Conservation (phyloP, 53 echinoderm and acorn worm genomes). For the Echinarachnius parma region DNA sequence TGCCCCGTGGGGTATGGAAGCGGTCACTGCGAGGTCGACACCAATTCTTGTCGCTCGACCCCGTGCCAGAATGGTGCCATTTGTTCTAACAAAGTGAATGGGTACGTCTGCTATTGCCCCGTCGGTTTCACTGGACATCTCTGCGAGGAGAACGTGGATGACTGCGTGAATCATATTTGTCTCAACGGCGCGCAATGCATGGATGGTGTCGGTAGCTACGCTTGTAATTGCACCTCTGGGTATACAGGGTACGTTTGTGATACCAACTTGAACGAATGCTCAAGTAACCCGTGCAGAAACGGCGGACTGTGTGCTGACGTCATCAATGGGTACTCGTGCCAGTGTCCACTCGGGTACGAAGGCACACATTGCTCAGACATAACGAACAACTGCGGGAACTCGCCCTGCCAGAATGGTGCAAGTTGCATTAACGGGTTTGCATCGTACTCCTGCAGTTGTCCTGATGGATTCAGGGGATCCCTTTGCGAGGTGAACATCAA, state of each 20-base stretch:
- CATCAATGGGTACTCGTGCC: conserved; percentile 35
- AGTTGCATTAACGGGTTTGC: conserved; percentile 36
- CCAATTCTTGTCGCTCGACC: conserved; percentile 12
- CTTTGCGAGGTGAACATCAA: conserved; percentile 75
- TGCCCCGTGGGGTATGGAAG: conserved; percentile 46
- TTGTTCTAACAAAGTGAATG: conserved; percentile 13
- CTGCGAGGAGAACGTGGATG: conserved; percentile 69
- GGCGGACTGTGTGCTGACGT: conserved; percentile 30
- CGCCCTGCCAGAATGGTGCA: conserved; percentile 24
- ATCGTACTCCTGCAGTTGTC: conserved; percentile 51
- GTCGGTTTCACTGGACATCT: conserved; percentile 62
- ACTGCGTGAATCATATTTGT: conserved; percentile 61
- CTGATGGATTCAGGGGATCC: conserved; percentile 61
- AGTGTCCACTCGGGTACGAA: conserved; percentile 30
- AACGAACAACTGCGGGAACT: conserved; percentile 13
- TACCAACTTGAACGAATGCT: conserved; percentile 35
- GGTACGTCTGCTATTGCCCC: conserved; percentile 50
- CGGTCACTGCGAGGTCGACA: conserved; percentile 44
- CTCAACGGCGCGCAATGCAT: conserved; percentile 65
- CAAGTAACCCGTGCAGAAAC: conserved; percentile 39
- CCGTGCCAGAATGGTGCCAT: conserved; percentile 26
- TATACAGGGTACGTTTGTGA: conserved; percentile 26
- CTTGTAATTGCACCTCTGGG: conserved; percentile 66
- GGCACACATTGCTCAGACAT: conserved; percentile 25
- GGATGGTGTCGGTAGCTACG: conserved; percentile 64